Conservation (phyloP, 2,888 invertebrate species). For the Trichopoda pennipes region DNA sequence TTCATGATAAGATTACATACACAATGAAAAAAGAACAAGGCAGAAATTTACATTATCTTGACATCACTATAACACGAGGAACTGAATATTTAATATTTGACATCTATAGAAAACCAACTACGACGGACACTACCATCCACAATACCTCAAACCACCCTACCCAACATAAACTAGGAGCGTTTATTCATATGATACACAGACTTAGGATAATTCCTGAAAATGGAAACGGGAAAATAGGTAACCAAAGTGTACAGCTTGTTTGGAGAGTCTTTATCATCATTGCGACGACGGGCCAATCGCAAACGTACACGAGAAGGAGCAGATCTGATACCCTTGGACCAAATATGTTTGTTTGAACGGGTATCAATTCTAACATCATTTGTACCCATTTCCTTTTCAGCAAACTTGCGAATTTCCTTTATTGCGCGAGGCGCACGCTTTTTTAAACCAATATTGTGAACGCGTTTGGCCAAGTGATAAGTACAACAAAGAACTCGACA, state of each 20-base stretch:
- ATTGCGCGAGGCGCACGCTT: slow-evolving; percentile 98
- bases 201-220: slow-evolving; percentile 96
- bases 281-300: slow-evolving; percentile 96
- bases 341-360: slow-evolving; percentile 98
- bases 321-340: slow-evolving; percentile 99
- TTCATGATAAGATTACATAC: no score
- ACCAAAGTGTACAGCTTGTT: slow-evolving; percentile 99
- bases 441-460: slow-evolving; percentile 99
- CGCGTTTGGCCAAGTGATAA: slow-evolving; percentile 97
- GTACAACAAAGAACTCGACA: no score
- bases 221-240: slow-evolving; percentile 95
- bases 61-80: no score
- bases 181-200: no score
- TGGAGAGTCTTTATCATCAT: slow-evolving; percentile 99
- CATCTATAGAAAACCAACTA: no score
- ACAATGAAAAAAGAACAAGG: no score
- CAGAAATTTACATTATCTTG: no score
- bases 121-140: no score
- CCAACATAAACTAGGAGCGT: no score
- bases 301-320: slow-evolving; percentile 99
- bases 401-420: slow-evolving; percentile 98
- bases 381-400: slow-evolving; percentile 99
- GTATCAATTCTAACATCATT: slow-evolving; percentile 99
- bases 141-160: no score
- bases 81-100: no score